A percentile compares a stretch with the other conserved stretches of the same genome.
Evolutionary conservation across 2,113 vertebrate genomes (phyloP).

Genomic region (Calidris pygmaea): DNA sequence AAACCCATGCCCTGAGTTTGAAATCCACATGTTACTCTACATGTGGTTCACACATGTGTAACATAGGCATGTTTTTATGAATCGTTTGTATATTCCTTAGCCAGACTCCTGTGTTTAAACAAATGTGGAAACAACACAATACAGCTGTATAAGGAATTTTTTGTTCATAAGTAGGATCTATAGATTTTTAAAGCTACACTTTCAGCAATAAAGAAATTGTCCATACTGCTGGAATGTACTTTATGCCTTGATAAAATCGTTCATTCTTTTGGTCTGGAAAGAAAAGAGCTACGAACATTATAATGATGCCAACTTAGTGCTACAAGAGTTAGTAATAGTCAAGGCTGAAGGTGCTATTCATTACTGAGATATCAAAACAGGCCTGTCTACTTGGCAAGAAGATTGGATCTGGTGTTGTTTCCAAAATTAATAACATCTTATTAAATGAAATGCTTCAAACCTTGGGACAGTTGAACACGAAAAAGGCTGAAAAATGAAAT

Average conservation of each 20-base stretch:
- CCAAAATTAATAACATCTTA: slow-evolving; percentile 45
- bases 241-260: slow-evolving; percentile 44
- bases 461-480: not conserved
- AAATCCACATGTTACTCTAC: slow-evolving; percentile 47
- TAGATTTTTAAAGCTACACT: slow-evolving; percentile 52
- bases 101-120: slow-evolving; percentile 68
- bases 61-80: slow-evolving; percentile 69
- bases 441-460: slow-evolving; percentile 39
- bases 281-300: not conserved
- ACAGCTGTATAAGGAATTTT: slow-evolving; percentile 67
- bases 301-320: not conserved
- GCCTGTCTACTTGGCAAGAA: slow-evolving; percentile 19
- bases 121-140: slow-evolving; percentile 70
- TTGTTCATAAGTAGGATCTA: slow-evolving; percentile 41
- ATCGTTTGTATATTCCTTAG: slow-evolving; percentile 66
- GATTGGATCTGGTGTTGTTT: not conserved
- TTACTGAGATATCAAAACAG: slow-evolving; percentile 33
- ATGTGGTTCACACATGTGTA: slow-evolving; percentile 74
- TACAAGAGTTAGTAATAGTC: not conserved
- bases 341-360: slow-evolving; percentile 36
- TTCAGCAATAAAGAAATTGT: slow-evolving; percentile 51
- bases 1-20: not conserved
- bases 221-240: slow-evolving; percentile 28
- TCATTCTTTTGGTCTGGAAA: slow-evolving; percentile 34
- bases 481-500: slow-evolving; percentile 7